Base-by-base conservation (phyloP, 2,888 invertebrate genomes). In the Pollenia labialis region DNA sequence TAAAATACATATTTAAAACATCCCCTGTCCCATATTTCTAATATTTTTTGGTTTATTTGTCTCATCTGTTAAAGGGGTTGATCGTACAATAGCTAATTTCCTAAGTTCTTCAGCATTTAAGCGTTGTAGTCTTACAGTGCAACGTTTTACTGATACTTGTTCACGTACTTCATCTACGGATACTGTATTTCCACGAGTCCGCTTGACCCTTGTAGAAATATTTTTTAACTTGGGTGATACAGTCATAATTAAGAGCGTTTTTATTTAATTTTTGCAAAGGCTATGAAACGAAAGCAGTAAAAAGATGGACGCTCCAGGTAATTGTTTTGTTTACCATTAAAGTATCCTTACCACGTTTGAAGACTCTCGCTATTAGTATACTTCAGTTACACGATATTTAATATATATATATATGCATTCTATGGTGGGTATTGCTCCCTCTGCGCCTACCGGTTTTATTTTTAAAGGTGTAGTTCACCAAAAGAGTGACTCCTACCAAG, bases 71-170 rank as follows among this genome's bases (percentile, higher is more conserved):
- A 84, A 62, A 11, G 87, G 72, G 32, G 84, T 69, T 11, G 77
- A 52, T 7, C 58, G 42, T 11, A 81, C 48, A 32, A 72, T 77
- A 42, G 87, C 87, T 48, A 87, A 69, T 40, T 84, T 66, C 18
- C 74, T 48, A 14, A 87, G 87, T 52, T 87, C 76, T 16, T 87
- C 87, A n/a, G 81, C 81, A 52, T 87, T 77, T 48, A 64, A 87
- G 40, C 84, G 84, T 76, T 84, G 87, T 23, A 87, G 58, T 46
- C 84, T 77, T 14, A 87, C 87, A 8, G 84, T 87, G 69, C 87
- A 87, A 32, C 87, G 84, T 74, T 87, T 87, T 62, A 87, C 76
- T 16, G 84, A 74, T 16, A 87, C 80, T 77, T 87, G 87, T 23
- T 87, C 87, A 3, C 87, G 81, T 42, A 54, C 74, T 62, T 87